phyloP scores from a whole-genome alignment of 2,888 invertebrate species.

The Calameuta pallipes region DNA sequence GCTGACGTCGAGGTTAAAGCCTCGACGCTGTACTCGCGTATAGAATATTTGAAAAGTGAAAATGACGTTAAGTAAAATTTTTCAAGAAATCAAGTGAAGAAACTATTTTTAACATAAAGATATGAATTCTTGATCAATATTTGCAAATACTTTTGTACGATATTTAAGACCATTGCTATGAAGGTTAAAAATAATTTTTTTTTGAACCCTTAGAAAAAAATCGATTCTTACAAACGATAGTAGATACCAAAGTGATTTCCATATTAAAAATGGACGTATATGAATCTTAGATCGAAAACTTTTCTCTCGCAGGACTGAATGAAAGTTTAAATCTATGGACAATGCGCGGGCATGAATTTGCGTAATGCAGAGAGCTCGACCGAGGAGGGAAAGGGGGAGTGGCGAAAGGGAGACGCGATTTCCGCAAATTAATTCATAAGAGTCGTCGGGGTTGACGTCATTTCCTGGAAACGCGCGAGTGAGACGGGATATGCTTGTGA shows the following conservation, averaged over 20 bases:
- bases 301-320: background rate
- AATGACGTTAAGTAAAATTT: background rate
- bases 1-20: background rate
- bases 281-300: background rate
- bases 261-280: background rate
- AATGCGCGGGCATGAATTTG: background rate
- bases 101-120: background rate
- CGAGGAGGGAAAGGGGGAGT: slow-evolving; percentile 4
- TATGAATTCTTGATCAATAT: background rate
- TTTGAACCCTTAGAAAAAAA: background rate
- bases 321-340: background rate
- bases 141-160: background rate
- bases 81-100: background rate
- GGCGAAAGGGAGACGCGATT: slow-evolving; percentile 42
- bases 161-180: background rate
- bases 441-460: slow-evolving; percentile 52
- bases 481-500: slow-evolving; percentile 39
- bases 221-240: background rate
- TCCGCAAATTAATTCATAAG: slow-evolving; percentile 47
- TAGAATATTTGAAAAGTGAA: background rate
- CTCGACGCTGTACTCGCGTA: background rate
- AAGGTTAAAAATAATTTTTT: background rate
- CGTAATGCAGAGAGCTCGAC: background rate
- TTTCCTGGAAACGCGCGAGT: slow-evolving; percentile 52
- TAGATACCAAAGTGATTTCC: background rate